These are phyloP conservation scores for Artemisiospiza belli DNA, from an alignment of 2,113 vertebrate species.

Conservation along the genomic window DNA sequence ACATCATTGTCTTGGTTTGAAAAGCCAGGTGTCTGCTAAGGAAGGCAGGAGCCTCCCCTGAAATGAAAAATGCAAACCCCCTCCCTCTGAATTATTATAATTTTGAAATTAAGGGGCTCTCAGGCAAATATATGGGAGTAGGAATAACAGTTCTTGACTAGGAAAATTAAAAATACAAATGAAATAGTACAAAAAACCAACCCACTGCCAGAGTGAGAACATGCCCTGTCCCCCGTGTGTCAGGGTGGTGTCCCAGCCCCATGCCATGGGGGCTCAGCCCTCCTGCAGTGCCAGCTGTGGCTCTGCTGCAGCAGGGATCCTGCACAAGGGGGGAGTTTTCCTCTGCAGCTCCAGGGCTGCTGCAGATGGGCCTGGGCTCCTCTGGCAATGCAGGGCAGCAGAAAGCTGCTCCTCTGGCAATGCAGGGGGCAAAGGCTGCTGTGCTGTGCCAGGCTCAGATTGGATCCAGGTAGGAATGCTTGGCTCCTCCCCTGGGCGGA, in stretches of 20 bases:
- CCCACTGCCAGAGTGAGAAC: not conserved
- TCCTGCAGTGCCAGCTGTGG: not conserved
- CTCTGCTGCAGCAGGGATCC: not conserved
- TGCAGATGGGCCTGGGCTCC: not conserved
- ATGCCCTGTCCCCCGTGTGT: rapidly evolving
- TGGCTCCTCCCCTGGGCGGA: not conserved
- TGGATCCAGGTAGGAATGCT: not conserved
- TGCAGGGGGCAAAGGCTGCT: not conserved
- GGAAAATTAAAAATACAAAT: not conserved
- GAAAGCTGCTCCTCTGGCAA: not conserved
- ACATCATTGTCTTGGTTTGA: not conserved
- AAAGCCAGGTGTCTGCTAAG: not conserved
- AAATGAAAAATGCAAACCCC: not conserved
- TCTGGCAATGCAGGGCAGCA: not conserved
- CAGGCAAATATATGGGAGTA: not conserved
- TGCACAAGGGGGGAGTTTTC: not conserved
- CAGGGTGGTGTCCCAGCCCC: not conserved
- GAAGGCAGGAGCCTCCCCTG: not conserved
- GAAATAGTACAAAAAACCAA: not conserved
- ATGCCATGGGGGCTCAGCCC: not conserved
- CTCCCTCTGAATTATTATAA: not conserved
- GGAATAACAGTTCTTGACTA: not conserved
- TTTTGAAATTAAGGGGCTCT: not conserved
- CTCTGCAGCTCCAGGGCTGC: not conserved
- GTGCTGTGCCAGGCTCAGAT: rapidly evolving